Base-by-base conservation (phyloP, 92 coral and sea anemone species). In the Zoanthus sansibaricus region DNA sequence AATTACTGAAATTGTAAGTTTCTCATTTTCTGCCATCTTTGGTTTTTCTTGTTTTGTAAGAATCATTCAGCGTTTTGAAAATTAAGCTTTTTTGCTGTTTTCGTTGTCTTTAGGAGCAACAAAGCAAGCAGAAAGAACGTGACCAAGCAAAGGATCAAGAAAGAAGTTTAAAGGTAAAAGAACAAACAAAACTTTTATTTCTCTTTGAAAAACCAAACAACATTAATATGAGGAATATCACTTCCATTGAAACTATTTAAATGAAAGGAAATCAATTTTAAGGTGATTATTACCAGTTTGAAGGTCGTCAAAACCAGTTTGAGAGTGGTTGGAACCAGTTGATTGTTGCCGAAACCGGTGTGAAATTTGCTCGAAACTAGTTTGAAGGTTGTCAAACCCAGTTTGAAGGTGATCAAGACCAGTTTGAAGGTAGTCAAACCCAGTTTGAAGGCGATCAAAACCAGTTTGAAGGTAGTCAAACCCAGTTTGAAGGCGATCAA, bases 111-210 rank as follows among this genome's bases (percentile, higher is more conserved):
- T 76, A 66, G 62, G 46, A 75, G 46, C 51, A 82, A 25, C 59
- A 90, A 87, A 68, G 76, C 75, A 58, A 85, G 37, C 32, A 82
- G 87, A 90, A 68, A 48, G 88, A 76, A 49, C 79, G 83, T 47
- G 77, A 82, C 5, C 18, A 75, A 8, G 44, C 78, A 61, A 86
- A 33, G 58, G 32, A 87, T 14, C 93, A 90, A 32, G 84, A 90
- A 47, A 82, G 82, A 8, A 61, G 21, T 62, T 61, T 89, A 51
- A 75, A 90, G 90, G 88, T 93, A 20, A 62, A 58, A 76, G 9
- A 21, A 76, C 72, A 20, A 6, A 25, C 2, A 20, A 6, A 9
- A 5, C 16, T 61, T 37, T 37, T 37, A 37, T 4, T 37, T 37
- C 42, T 37, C 42, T 37, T 37, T 37, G 42, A 37, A 2, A 37